Base-by-base conservation (phyloP, 1,140 invertebrate species). In the Zaprionus davidi region DNA sequence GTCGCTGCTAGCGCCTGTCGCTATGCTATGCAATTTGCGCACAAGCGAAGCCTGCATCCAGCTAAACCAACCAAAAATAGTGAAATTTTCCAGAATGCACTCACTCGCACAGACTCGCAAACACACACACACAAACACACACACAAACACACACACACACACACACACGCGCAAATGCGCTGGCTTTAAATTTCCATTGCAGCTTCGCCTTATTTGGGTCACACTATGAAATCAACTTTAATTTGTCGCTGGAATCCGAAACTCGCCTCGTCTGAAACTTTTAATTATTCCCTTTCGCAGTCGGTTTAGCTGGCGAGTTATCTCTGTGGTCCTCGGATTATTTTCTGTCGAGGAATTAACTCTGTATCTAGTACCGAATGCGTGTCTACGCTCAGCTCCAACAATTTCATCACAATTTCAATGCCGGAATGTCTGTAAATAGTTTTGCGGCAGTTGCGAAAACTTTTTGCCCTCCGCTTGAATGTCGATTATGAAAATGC, bases 21-120 rank as follows among this genome's bases (percentile, higher is more conserved):
- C 71, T 46, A 62, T 69, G 71, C 71, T 31, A 75, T 75, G 66
- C 72, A 75, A 70, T 75, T 75, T 70, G 51, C 55, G 31, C 57
- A 63, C n/a, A 22, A 51, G 11, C 38, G 36, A 15, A 46, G 55
- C 22, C 31, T 17, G 38, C 57, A 41, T 13, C 28, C 55, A 28
- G 38, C 36, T 60, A 67, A 67, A 38, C 68, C 59, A 56, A 20
- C 38, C 65, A 59, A 67, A 59, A n/a, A 72, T 38, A 64, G 22
- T 26, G 38, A 34, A 72, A 67, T 46, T 67, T 58, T 36, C 24
- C 65, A 67, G 55, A 67, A 58, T 49, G n/a, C 55, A 67, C 24
- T 34, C 55, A 67, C 13, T 34, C 26, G 38, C 53, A 24, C 31
- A 44, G 7, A 24, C 53, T 13, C n/a, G 7, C 51, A 31, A 1